Conservation (phyloP, 2,797 vertebrate species). For the Leptatherina wallacei region DNA sequence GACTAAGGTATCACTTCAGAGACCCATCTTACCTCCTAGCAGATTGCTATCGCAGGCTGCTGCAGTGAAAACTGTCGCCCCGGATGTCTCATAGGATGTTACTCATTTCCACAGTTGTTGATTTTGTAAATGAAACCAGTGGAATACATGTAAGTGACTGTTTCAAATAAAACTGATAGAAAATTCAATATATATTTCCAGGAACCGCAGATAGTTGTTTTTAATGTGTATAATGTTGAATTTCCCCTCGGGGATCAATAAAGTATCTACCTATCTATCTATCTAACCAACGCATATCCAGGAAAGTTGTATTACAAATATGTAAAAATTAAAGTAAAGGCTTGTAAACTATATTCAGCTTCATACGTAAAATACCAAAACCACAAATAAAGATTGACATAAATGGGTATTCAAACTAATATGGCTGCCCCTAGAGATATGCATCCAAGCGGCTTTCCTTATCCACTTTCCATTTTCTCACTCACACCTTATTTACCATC, state of each 20-base stretch:
- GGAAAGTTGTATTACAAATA: slow-evolving; percentile 17
- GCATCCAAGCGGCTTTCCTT: slow-evolving; percentile 58
- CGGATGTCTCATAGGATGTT: slow-evolving; percentile 40
- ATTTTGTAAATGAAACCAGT: slow-evolving; percentile 50
- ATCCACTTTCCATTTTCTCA: slow-evolving; percentile 72
- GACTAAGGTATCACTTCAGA: slow-evolving; percentile 47
- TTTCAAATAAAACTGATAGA: slow-evolving; percentile 33
- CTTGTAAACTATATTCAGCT: neutral
- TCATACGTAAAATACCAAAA: slow-evolving; percentile 39
- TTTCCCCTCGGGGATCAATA: no score
- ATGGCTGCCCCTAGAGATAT: slow-evolving; percentile 55
- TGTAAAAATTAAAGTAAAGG: slow-evolving; percentile 28
- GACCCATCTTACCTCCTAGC: slow-evolving; percentile 24
- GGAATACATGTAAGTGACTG: slow-evolving; percentile 33
- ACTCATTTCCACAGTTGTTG: slow-evolving; percentile 43
- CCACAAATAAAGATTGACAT: slow-evolving; percentile 44
- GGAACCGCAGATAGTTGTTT: slow-evolving; percentile 5
- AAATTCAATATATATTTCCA: slow-evolving; percentile 25
- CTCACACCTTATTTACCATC: slow-evolving; percentile 76
- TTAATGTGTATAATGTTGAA: no score
- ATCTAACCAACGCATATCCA: slow-evolving; percentile 17
- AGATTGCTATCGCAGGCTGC: slow-evolving; percentile 39
- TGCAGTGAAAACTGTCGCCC: slow-evolving; percentile 45
- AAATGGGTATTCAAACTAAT: slow-evolving; percentile 53
- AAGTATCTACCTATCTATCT: no score